Evolutionary conservation across 2,113 vertebrate genomes (phyloP).

Genomic region (Proteles cristata): DNA sequence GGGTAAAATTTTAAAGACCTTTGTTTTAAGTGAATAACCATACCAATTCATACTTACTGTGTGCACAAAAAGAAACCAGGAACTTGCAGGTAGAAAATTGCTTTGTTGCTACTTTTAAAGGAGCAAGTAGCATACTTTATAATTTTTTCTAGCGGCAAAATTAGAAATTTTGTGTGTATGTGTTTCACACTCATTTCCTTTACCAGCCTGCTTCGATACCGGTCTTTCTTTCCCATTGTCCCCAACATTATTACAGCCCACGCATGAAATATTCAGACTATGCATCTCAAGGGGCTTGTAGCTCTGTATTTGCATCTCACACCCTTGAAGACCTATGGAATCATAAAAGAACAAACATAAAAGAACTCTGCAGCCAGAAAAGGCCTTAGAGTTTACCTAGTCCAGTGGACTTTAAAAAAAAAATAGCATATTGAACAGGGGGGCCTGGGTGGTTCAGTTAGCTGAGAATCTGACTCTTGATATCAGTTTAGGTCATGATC

Average conservation of each 20-base stretch:
- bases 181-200: slow-evolving; percentile 30
- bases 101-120: not conserved
- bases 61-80: slow-evolving; percentile 16
- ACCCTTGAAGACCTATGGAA: slow-evolving; percentile 16
- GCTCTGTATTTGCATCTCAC: slow-evolving; percentile 8
- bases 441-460: no score
- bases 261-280: slow-evolving; percentile 53
- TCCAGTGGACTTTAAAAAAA: not conserved
- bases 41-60: slow-evolving; percentile 46
- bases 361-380: slow-evolving; percentile 17
- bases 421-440: not conserved
- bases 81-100: not conserved
- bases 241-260: not conserved
- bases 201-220: slow-evolving; percentile 18
- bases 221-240: slow-evolving; percentile 13
- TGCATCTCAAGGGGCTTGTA: not conserved
- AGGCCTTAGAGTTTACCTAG: not conserved
- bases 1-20: slow-evolving; percentile 7
- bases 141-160: slow-evolving; percentile 51
- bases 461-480: no score
- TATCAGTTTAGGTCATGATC: no score
- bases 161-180: not conserved
- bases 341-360: slow-evolving; percentile 38
- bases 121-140: not conserved
- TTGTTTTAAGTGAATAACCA: not conserved